A percentile compares a stretch with the other conserved stretches of the same genome.
These are phyloP conservation scores for Blastobasis lacticolella DNA, from an alignment of 2,888 invertebrate species.

Conservation along the genomic window DNA sequence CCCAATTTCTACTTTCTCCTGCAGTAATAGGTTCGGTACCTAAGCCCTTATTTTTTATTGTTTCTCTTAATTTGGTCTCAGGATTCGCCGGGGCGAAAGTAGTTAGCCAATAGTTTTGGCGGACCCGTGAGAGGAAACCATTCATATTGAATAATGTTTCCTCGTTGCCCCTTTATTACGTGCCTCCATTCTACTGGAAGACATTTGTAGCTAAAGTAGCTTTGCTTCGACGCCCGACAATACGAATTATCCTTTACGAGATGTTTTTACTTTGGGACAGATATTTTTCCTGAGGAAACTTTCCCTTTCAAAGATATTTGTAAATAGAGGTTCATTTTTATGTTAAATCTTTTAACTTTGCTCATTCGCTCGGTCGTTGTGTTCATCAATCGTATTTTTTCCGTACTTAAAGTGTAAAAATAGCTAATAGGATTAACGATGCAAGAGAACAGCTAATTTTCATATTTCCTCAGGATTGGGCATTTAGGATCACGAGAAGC, in stretches of 20 bases:
- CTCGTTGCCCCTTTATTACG: conserved; percentile 44
- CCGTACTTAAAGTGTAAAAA: too few species aligned
- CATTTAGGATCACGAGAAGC: too few species aligned
- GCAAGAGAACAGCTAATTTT: too few species aligned
- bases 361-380: too few species aligned
- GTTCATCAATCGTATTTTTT: too few species aligned
- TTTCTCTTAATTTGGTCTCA: conserved; percentile 35
- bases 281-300: conserved; percentile 11
- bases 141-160: conserved; percentile 62
- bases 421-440: too few species aligned
- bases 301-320: not conserved
- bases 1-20: not conserved
- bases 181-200: conserved; percentile 37
- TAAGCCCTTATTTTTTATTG: not conserved
- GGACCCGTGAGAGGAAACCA: conserved; percentile 49
- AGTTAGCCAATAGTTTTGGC: conserved; percentile 52
- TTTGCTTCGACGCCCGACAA: conserved; percentile 31
- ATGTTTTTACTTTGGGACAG: conserved; percentile 16
- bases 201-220: conserved; percentile 42
- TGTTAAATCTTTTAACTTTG: too few species aligned
- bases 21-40: not conserved
- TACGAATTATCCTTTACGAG: conserved; percentile 29
- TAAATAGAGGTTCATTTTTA: too few species aligned
- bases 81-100: conserved; percentile 32
- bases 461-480: too few species aligned